These are phyloP conservation scores for Garra rufa DNA, from an alignment of 2,113 vertebrate genomes.

Conservation along the genomic window DNA sequence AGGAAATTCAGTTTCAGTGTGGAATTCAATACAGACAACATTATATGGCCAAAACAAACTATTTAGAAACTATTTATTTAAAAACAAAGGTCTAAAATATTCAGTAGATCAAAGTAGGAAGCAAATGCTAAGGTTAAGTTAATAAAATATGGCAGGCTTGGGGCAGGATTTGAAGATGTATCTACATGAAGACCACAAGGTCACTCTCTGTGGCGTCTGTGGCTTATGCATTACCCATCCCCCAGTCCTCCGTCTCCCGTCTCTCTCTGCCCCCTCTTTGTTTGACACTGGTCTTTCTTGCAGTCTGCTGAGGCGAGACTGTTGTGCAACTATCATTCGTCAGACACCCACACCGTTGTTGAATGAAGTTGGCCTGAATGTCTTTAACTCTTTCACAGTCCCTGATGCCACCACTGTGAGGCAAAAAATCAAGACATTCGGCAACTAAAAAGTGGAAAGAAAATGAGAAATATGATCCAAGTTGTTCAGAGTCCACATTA, in stretches of 20 bases:
- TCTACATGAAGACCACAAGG: neutral
- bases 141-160: neutral
- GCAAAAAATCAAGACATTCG: neutral
- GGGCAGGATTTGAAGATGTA: neutral
- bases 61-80: neutral
- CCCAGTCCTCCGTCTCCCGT: neutral
- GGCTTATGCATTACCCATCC: neutral
- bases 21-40: neutral
- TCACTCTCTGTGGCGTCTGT: neutral
- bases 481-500: neutral
- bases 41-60: neutral
- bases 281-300: conserved; percentile 19
- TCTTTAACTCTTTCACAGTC: conserved; percentile 12
- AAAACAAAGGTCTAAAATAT: neutral
- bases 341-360: neutral
- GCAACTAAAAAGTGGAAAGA: neutral
- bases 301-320: neutral
- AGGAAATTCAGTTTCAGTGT: neutral
- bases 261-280: conserved; percentile 6
- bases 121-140: neutral
- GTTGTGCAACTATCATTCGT: conserved; percentile 6
- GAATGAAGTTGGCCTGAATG: neutral
- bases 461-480: neutral
- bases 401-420: neutral
- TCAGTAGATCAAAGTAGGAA: neutral